Percentiles rank a stretch among this genome's conserved stretches.
These are phyloP conservation scores for Semotilus atromaculatus DNA, from an alignment of 2,797 vertebrate genomes.

Conservation along the genomic window DNA sequence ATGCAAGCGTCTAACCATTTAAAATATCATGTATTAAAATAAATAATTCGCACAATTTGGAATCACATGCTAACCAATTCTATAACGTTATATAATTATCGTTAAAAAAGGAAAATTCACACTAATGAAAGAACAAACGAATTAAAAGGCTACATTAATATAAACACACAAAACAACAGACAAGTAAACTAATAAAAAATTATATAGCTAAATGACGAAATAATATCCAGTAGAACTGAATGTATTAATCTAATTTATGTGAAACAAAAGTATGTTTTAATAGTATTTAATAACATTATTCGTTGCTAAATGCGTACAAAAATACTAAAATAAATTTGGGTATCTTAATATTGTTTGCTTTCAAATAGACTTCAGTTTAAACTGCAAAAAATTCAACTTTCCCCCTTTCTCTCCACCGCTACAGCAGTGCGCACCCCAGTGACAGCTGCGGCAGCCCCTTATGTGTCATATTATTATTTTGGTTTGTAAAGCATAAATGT, in stretches of 20 bases:
- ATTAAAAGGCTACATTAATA: neutral
- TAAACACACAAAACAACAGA: neutral
- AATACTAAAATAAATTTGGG: too few species aligned
- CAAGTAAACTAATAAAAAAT: neutral
- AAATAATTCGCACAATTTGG: neutral
- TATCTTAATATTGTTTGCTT: neutral
- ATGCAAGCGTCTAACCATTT: neutral
- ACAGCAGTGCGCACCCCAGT: conserved; percentile 36
- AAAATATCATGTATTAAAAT: neutral
- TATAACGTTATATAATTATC: neutral
- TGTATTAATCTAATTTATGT: neutral
- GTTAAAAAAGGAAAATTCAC: neutral
- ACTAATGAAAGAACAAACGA: neutral
- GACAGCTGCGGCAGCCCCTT: conserved; percentile 46
- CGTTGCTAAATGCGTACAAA: neutral
- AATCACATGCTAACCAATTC: neutral
- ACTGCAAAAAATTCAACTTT: conserved; percentile 12
- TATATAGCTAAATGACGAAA: neutral
- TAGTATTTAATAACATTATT: neutral
- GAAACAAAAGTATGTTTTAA: neutral
- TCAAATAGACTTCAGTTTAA: neutral
- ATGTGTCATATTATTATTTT: conserved; percentile 51
- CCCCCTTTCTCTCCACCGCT: conserved; percentile 41
- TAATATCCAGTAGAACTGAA: neutral
- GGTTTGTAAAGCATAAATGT: conserved; percentile 44